phyloP scores from a whole-genome alignment of 2,888 invertebrate species.

The Macaria liturata region DNA sequence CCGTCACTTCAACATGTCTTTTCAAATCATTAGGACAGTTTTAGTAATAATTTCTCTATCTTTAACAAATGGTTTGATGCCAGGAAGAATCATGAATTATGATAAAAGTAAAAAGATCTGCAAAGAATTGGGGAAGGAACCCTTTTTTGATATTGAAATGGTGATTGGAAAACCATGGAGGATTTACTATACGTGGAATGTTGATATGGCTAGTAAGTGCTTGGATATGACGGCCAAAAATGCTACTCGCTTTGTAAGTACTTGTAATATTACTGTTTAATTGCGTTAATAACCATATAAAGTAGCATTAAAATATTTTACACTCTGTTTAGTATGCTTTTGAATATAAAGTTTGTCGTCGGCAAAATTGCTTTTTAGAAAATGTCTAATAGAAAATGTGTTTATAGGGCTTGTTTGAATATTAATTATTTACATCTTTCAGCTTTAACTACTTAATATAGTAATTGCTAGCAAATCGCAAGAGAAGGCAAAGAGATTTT shows the following conservation, averaged over 20 bases:
- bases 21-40: constrained; percentile 1
- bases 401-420: no score
- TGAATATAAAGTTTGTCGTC: no score
- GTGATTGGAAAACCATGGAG: constrained; percentile 60
- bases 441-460: no score
- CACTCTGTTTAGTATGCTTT: no score
- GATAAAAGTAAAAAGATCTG: constrained; percentile 43
- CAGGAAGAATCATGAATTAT: constrained; percentile 15
- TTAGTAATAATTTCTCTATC: constrained; percentile 7
- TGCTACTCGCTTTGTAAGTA: constrained; percentile 51
- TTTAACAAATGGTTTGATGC: constrained; percentile 6
- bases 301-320: no score
- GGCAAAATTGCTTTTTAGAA: no score
- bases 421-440: no score
- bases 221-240: constrained; percentile 59
- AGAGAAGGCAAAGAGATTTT: no score
- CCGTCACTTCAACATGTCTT: constrained; percentile 23
- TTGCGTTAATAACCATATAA: no score
- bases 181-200: constrained; percentile 65
- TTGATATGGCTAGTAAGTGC: constrained; percentile 52
- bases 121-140: constrained; percentile 44
- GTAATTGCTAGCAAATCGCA: no score
- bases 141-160: constrained; percentile 59
- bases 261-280: not conserved
- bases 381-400: no score